Evolutionary conservation across 37 sponge, comb jelly and placozoan species (phyloP).

Genomic region (Aphrocallistes beatrix): DNA sequence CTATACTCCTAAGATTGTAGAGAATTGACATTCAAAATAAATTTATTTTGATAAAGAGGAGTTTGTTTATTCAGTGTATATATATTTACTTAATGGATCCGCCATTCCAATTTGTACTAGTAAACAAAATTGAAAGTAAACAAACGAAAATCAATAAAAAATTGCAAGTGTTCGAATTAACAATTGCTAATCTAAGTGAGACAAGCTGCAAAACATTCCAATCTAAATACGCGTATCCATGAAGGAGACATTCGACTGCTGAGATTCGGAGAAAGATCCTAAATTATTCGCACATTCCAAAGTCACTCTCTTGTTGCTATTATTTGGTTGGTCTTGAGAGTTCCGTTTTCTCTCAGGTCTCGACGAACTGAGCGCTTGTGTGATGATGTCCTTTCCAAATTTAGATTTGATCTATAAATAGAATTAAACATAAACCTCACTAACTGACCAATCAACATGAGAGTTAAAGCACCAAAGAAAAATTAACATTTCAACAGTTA

Average conservation of each 20-base stretch:
- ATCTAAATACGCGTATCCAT: not conserved
- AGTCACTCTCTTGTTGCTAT: not conserved
- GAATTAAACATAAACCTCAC: too few relatives aligned
- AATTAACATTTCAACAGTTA: too few relatives aligned
- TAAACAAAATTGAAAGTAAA: not conserved
- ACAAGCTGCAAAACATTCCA: not conserved
- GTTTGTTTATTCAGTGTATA: too few relatives aligned
- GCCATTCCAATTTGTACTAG: too few relatives aligned
- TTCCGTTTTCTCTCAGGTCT: not conserved
- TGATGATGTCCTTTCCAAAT: not conserved
- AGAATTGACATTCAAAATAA: too few relatives aligned
- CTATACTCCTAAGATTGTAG: too few relatives aligned
- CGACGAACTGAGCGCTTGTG: not conserved
- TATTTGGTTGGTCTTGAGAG: not conserved
- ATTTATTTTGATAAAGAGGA: too few relatives aligned
- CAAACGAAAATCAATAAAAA: not conserved
- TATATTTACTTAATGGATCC: too few relatives aligned
- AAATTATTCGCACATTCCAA: not conserved
- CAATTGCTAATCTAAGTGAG: too few relatives aligned
- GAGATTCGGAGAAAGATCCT: not conserved
- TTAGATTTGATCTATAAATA: constrained; percentile 1
- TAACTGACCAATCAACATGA: too few relatives aligned
- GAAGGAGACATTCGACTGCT: not conserved
- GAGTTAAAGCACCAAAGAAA: too few relatives aligned
- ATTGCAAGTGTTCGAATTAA: not conserved